These are phyloP conservation scores for Megathymus violae DNA, from an alignment of 1,140 invertebrate species.

Conservation along the genomic window DNA sequence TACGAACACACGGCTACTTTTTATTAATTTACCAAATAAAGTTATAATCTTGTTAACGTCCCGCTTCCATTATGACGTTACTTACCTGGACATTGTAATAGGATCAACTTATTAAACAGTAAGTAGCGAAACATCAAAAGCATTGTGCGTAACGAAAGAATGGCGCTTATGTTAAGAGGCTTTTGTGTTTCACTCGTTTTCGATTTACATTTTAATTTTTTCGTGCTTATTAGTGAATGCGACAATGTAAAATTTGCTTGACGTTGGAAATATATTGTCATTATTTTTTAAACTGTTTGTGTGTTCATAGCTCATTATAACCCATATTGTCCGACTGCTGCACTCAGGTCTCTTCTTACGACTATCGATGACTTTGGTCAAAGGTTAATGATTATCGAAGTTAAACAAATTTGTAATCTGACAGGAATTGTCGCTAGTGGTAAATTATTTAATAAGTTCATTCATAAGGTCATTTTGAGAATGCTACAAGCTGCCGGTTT, in stretches of 20 bases:
- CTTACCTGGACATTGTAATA: constrained; percentile 81
- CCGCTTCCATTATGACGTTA: constrained; percentile 70
- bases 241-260: constrained; percentile 14
- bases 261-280: background rate
- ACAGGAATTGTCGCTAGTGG: no score
- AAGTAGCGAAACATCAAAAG: constrained; percentile 81
- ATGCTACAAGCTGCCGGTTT: no score
- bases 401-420: no score
- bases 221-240: constrained; percentile 13
- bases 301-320: background rate
- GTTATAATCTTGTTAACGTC: constrained; percentile 81
- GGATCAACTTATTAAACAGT: constrained; percentile 83
- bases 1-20: constrained; percentile 70
- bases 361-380: no score
- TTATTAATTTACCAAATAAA: constrained; percentile 83
- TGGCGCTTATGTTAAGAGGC: constrained; percentile 72
- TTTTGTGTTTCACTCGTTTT: constrained; percentile 53
- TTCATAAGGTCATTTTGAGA: no score
- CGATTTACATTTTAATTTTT: constrained; percentile 33
- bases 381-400: no score
- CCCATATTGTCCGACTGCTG: no score
- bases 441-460: no score
- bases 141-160: constrained; percentile 72
- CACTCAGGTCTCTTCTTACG: no score
- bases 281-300: background rate